Percentiles rank a stretch among this genome's conserved stretches.
phyloP scores from a whole-genome alignment of 30 jellyfish, hydroid and myxozoan genomes.

The Mastigias papua region DNA sequence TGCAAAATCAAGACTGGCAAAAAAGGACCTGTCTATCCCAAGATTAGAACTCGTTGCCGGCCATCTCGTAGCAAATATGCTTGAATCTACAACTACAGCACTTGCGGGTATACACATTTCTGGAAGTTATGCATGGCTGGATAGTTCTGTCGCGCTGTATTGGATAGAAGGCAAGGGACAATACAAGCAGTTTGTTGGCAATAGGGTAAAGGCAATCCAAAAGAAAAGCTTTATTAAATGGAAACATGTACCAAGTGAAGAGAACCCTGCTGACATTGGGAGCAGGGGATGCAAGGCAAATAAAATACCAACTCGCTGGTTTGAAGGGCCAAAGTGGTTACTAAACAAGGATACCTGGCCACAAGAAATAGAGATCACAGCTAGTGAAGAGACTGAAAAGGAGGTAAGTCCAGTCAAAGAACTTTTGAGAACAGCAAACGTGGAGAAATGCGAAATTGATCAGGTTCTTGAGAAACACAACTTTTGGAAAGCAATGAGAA shows the following conservation, averaged over 20 bases:
- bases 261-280: constrained; percentile 78
- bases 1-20: constrained; percentile 50
- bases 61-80: constrained; percentile 60
- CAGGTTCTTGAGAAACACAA: constrained; percentile 23
- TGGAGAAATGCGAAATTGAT: background rate
- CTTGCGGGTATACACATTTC: background rate
- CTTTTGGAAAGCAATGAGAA: constrained; percentile 38
- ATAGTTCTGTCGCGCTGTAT: constrained; percentile 77
- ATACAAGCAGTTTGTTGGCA: constrained; percentile 78
- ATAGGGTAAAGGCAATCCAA: constrained; percentile 49
- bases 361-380: constrained; percentile 28
- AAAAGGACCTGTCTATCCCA: constrained; percentile 49
- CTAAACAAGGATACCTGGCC: constrained; percentile 59
- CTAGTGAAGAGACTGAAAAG: constrained; percentile 43
- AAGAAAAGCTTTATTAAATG: constrained; percentile 46
- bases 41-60: constrained; percentile 48
- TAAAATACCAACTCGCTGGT: constrained; percentile 43
- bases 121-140: constrained; percentile 57
- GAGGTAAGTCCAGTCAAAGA: constrained; percentile 56
- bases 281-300: constrained; percentile 56
- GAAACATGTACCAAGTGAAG: constrained; percentile 58
- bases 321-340: constrained; percentile 69
- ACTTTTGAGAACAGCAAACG: constrained; percentile 12
- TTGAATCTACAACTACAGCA: constrained; percentile 11
- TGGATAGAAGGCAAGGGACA: constrained; percentile 67